Percentiles rank a stretch among this genome's conserved stretches.
Evolutionary conservation across 2,797 vertebrate species (phyloP).

Genomic region (Botia kubotai): DNA sequence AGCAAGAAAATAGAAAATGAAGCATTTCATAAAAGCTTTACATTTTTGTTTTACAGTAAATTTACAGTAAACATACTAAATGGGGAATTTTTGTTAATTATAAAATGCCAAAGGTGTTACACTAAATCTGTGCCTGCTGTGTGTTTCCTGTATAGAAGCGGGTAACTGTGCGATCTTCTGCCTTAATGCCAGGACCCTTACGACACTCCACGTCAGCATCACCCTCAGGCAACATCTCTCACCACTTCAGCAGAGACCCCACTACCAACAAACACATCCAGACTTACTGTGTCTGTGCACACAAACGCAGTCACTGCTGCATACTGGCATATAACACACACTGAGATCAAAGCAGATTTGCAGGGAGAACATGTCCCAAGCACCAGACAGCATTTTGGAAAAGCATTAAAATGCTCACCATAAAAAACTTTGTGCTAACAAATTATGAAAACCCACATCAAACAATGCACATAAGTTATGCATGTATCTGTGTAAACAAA

Average conservation of each 20-base stretch:
- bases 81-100: too few relatives aligned
- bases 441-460: too few relatives aligned
- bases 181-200: constrained; percentile 46
- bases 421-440: background rate
- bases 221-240: constrained; percentile 40
- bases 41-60: too few relatives aligned
- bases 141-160: constrained; percentile 5
- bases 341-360: background rate
- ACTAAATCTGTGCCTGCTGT: constrained; percentile 33
- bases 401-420: background rate
- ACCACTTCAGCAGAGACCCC: background rate
- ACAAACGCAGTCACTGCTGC: background rate
- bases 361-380: background rate
- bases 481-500: too few relatives aligned
- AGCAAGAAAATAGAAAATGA: too few relatives aligned
- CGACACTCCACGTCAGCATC: constrained; percentile 55
- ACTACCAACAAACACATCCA: background rate
- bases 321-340: background rate
- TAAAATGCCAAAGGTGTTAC: constrained; percentile 8
- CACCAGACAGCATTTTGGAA: background rate
- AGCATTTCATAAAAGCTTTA: too few relatives aligned
- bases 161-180: constrained; percentile 39
- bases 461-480: too few relatives aligned
- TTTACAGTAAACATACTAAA: too few relatives aligned
- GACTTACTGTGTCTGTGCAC: background rate